Conservation (phyloP, 2,797 vertebrate genomes). For the Cyprinodon diabolis region DNA sequence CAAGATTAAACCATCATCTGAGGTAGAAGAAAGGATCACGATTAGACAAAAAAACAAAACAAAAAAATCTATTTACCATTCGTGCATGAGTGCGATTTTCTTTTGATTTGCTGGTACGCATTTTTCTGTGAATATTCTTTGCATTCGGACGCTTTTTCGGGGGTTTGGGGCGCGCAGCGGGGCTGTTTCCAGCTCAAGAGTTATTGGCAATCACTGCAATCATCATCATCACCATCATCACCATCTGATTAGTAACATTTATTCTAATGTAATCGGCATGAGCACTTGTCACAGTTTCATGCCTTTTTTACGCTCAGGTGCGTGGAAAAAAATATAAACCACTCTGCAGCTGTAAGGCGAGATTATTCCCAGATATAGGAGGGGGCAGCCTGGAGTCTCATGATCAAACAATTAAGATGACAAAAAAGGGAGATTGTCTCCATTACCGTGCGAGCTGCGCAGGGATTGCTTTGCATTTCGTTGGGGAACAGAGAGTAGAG, state of each 20-base stretch:
- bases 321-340: conserved; percentile 30
- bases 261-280: conserved; percentile 13
- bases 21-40: conserved; percentile 27
- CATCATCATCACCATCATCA: conserved; percentile 17
- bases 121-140: conserved; percentile 21
- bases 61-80: neutral
- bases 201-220: conserved; percentile 27
- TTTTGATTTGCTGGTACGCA: conserved; percentile 24
- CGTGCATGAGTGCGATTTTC: conserved; percentile 28
- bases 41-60: neutral
- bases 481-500: conserved; percentile 61
- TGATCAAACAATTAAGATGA: conserved; percentile 73
- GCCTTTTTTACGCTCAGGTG: conserved; percentile 12
- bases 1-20: conserved; percentile 43
- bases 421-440: conserved; percentile 58
- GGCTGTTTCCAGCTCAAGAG: conserved; percentile 30
- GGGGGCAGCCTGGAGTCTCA: conserved; percentile 56
- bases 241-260: conserved; percentile 30
- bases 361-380: conserved; percentile 36
- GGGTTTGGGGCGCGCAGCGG: conserved; percentile 31
- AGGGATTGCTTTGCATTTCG: conserved; percentile 65
- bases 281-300: conserved; percentile 11
- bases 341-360: conserved; percentile 36
- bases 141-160: conserved; percentile 32
- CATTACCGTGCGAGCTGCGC: conserved; percentile 66